phyloP scores from a whole-genome alignment of 2,888 invertebrate species.

The Caenorhabditis auriculariae region DNA sequence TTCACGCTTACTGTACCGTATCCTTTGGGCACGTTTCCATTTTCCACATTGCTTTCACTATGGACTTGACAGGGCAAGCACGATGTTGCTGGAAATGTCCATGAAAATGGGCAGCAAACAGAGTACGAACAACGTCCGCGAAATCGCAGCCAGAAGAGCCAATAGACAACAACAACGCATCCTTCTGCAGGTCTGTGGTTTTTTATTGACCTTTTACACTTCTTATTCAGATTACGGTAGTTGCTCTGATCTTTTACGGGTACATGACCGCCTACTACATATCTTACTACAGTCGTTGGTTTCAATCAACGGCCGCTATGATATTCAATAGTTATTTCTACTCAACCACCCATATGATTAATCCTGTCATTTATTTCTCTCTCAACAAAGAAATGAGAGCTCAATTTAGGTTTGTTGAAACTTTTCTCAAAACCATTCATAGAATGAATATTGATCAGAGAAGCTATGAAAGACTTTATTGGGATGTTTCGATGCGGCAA shows the following conservation, averaged over 20 bases:
- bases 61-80: conserved; percentile 57
- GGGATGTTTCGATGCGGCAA: conserved; percentile 20
- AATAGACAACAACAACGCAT: conserved; percentile 61
- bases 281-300: conserved; percentile 51
- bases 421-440: conserved; percentile 1
- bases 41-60: no score
- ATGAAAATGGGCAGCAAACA: conserved; percentile 60
- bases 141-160: conserved; percentile 53
- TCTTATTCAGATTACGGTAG: conserved; percentile 58
- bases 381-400: conserved; percentile 56
- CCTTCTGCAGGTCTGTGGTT: conserved; percentile 49
- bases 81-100: conserved; percentile 61
- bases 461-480: conserved; percentile 18
- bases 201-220: neutral
- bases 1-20: no score
- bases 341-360: conserved; percentile 63
- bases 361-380: conserved; percentile 61
- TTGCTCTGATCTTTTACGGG: conserved; percentile 61
- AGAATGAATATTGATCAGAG: no score
- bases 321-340: conserved; percentile 63
- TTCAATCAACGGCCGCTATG: conserved; percentile 46
- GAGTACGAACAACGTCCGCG: conserved; percentile 47
- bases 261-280: conserved; percentile 62
- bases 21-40: no score
- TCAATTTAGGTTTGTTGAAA: conserved; percentile 19